phyloP scores from a whole-genome alignment of 1,140 invertebrate genomes.

The Pachypeltis micranthus region DNA sequence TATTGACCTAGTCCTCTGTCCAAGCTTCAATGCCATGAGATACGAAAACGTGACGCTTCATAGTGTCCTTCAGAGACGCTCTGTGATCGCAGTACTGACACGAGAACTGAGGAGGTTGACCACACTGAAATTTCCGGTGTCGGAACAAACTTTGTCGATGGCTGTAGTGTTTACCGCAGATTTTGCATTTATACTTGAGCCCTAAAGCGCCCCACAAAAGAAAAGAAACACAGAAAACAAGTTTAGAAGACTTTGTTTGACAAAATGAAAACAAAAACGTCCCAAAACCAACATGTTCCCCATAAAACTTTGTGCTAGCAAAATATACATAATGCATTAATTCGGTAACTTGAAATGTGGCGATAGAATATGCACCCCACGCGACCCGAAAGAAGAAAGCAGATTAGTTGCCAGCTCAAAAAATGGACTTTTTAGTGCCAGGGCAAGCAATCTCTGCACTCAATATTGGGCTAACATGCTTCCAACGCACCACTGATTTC shows the following conservation, averaged over 20 bases:
- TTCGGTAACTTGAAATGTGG: too few species aligned
- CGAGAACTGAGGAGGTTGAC: slow-evolving; percentile 4
- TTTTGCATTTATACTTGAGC: not conserved
- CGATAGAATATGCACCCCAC: too few species aligned
- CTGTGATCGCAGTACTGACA: slow-evolving; percentile 30
- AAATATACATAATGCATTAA: too few species aligned
- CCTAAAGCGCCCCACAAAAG: not conserved
- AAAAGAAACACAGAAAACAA: not conserved
- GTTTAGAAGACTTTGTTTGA: not conserved
- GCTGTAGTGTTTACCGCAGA: slow-evolving; percentile 4
- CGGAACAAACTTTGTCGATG: not conserved
- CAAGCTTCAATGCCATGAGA: slow-evolving; percentile 4
- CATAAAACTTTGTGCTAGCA: too few species aligned
- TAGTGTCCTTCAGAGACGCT: slow-evolving; percentile 38
- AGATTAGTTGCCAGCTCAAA: too few species aligned
- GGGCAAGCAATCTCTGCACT: too few species aligned
- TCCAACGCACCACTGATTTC: too few species aligned
- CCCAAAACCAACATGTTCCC: too few species aligned
- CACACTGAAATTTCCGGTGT: not conserved
- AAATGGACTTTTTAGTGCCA: too few species aligned
- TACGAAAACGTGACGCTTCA: slow-evolving; percentile 36
- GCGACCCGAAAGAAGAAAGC: too few species aligned
- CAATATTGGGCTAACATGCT: too few species aligned
- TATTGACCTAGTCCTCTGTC: slow-evolving; percentile 17
- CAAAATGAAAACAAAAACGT: not conserved